Percentiles rank a stretch among this genome's conserved stretches.
Conservation (phyloP, 2,888 invertebrate species). For the Choreutis nemorana region DNA sequence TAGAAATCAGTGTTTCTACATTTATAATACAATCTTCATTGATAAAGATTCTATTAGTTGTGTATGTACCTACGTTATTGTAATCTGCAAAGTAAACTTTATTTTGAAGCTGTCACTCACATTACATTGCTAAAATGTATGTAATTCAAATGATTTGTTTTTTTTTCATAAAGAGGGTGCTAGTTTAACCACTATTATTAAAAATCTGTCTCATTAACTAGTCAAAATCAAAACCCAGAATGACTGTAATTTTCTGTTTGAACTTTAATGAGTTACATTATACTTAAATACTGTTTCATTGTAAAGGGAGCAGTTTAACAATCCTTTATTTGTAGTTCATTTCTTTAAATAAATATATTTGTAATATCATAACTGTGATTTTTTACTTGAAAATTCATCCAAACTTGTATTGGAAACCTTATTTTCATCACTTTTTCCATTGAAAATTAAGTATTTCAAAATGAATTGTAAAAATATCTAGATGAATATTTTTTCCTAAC, state of each 20-base stretch:
- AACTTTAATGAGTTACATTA: conserved; percentile 21
- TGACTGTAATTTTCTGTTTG: conserved; percentile 31
- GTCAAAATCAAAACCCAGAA: conserved; percentile 51
- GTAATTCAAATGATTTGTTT: conserved; percentile 10
- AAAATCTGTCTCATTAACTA: conserved; percentile 35
- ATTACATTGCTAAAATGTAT: conserved; percentile 15
- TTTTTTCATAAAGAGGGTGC: conserved; percentile 32
- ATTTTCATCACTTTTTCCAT: no score
- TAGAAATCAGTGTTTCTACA: conserved; percentile 52
- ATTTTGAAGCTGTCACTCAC: conserved; percentile 21
- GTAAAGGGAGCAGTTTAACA: background rate
- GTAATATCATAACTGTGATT: conserved; percentile 44
- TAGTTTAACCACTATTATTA: conserved; percentile 17
- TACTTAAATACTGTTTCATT: background rate
- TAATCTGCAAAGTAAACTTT: conserved; percentile 9
- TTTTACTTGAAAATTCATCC: no score
- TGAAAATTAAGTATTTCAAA: no score
- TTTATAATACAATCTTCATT: conserved; percentile 33
- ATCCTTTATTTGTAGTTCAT: background rate
- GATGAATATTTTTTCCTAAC: no score
- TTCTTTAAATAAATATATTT: conserved; percentile 58
- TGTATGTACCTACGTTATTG: conserved; percentile 38
- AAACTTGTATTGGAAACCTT: no score
- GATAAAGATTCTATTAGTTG: conserved; percentile 46
- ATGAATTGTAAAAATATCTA: no score